A percentile compares a stretch with the other conserved stretches of the same genome.
phyloP scores from a whole-genome alignment of 2,888 invertebrate species.

The Colletes collaris region DNA sequence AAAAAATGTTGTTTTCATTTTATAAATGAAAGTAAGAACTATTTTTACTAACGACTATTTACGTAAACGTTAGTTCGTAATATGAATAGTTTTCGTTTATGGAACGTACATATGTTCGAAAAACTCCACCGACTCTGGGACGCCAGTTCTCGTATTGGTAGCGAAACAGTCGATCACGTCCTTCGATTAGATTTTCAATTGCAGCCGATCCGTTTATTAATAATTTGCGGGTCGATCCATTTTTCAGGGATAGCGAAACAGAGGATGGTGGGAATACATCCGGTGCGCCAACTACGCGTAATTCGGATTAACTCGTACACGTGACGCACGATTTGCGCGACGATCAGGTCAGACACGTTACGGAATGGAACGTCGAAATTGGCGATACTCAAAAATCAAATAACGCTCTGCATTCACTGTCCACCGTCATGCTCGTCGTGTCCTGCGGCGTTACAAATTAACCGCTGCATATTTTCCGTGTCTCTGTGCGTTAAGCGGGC shows the following conservation, averaged over 20 bases:
- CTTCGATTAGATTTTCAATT: slow-evolving; percentile 35
- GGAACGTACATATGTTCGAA: too few relatives aligned
- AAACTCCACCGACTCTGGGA: too few relatives aligned
- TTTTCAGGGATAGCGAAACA: background rate
- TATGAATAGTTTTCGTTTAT: too few relatives aligned
- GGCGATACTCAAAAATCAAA: slow-evolving; percentile 56
- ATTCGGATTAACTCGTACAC: slow-evolving; percentile 51
- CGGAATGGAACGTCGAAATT: slow-evolving; percentile 34
- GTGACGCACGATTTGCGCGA: slow-evolving; percentile 34
- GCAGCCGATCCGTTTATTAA: slow-evolving; percentile 6
- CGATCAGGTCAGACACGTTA: background rate
- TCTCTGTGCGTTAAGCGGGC: slow-evolving; percentile 53
- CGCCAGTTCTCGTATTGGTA: background rate
- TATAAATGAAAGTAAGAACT: too few relatives aligned
- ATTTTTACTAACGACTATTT: too few relatives aligned
- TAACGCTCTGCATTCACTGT: slow-evolving; percentile 19
- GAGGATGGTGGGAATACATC: slow-evolving; percentile 9
- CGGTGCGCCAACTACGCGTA: slow-evolving; percentile 25
- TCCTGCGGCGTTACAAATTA: slow-evolving; percentile 65
- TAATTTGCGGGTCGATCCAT: slow-evolving; percentile 15
- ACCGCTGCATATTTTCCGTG: slow-evolving; percentile 65
- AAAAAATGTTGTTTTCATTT: too few relatives aligned
- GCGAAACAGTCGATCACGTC: background rate
- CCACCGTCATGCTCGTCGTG: background rate
- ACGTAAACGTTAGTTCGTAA: too few relatives aligned